These are phyloP conservation scores for Tokudaia tokunoshimensis DNA, from an alignment of 2,797 vertebrate genomes.

Conservation along the genomic window DNA sequence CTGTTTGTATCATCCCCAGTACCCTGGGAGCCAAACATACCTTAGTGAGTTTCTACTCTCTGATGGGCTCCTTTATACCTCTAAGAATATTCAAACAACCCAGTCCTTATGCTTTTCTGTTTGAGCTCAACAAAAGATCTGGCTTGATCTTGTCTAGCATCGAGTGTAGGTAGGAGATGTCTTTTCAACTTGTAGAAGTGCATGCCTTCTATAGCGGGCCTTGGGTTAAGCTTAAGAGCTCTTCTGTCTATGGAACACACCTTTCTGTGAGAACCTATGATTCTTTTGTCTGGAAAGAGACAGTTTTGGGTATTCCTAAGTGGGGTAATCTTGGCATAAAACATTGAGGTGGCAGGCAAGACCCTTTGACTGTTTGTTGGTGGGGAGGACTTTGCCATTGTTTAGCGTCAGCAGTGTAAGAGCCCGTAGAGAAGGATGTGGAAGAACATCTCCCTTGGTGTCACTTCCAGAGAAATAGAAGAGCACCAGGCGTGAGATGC, in stretches of 20 bases:
- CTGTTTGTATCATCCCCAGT: no score
- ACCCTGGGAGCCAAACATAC: background rate
- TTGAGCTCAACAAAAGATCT: background rate
- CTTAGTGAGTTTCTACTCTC: background rate
- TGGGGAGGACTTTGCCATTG: background rate
- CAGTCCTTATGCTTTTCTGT: background rate
- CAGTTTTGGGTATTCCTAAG: background rate
- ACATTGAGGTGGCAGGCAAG: background rate
- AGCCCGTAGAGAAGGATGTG: background rate
- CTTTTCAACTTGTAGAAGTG: background rate
- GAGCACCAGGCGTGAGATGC: background rate
- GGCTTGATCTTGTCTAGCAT: background rate
- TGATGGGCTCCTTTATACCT: background rate
- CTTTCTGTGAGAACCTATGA: background rate
- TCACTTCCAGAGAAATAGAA: background rate
- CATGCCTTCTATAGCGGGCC: background rate
- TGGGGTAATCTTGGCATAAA: background rate
- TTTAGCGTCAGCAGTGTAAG: background rate
- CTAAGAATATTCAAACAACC: background rate
- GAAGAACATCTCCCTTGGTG: background rate
- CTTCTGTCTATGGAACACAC: background rate
- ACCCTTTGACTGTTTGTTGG: background rate
- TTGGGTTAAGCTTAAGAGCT: background rate
- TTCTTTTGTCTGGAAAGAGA: background rate
- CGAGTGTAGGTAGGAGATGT: background rate